Evolutionary conservation across 2,797 vertebrate genomes (phyloP), one percentile per base, ranked within the genome.

Genomic region (Xenops minutus): DNA sequence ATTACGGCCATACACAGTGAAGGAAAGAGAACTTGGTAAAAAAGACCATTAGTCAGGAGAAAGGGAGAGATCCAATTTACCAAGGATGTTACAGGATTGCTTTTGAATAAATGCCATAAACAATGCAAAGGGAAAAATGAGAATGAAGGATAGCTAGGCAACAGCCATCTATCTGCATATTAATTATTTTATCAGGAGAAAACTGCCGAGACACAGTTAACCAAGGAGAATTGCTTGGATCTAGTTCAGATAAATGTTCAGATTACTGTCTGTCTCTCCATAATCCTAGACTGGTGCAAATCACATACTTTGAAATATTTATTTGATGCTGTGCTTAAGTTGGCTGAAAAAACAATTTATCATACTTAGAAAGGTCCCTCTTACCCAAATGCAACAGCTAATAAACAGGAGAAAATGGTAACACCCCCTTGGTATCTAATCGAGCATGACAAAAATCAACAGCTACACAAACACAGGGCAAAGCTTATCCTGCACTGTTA

Each of bases 171-270:
- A 94, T 83, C 79, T 92, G 77, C 77, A 84, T 84, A 81, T 79
- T 90, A 93, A 96, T 93, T 91, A 80, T 78, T 76, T 93, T 83
- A 91, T 82, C 73, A 91, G 54, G 41, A 88, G 52, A 88, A 93
- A 94, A 93, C 84, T 95, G 92, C 87, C 89, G 78, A 96, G 86
- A 83, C 59, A 63, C 81, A 85, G 92, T 92, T 96, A 94, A 95
- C 76, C 76, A 85, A 81, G 39, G 87, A 85, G 75, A 85, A 93
- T 44, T 85, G 46, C 67, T 78, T 89, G 75, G 56, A 63, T 59
- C 48, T 49, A 72, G 30, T 69, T 91, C 86, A 83, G 89, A 92
- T 72, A 66, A 74, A 81, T 43, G 75, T 24, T 83, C 34, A 90
- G 61, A 78, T 48, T 80, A 59, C 51, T 89, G 52, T 59, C 41